phyloP scores from a whole-genome alignment of 1,140 invertebrate species.

The Uloborus diversus region DNA sequence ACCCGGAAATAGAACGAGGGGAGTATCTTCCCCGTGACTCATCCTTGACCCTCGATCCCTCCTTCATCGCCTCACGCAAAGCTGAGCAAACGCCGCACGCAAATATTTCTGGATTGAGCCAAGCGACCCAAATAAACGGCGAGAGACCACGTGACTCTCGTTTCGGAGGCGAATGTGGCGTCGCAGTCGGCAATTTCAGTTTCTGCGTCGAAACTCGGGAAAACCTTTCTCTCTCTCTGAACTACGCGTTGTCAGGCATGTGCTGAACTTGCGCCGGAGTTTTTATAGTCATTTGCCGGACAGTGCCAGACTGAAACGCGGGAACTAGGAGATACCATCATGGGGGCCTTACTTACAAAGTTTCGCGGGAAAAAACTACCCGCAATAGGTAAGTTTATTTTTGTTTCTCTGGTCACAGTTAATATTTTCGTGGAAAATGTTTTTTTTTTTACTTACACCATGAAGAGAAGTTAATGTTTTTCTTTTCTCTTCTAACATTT shows the following conservation, averaged over 20 bases:
- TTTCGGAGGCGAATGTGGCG: conserved; percentile 5
- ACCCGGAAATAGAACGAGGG: too few species aligned
- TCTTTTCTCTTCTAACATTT: too few species aligned
- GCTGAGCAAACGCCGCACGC: conserved; percentile 19
- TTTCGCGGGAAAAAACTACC: conserved; percentile 21
- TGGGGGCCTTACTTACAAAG: conserved; percentile 34
- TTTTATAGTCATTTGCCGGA: too few species aligned
- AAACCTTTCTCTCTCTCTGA: too few species aligned
- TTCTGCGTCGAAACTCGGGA: neutral
- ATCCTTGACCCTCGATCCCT: neutral
- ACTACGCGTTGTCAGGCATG: too few species aligned
- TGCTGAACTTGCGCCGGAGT: too few species aligned
- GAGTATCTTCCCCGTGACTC: neutral
- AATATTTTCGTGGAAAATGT: neutral
- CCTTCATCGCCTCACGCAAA: neutral
- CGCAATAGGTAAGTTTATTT: conserved; percentile 24
- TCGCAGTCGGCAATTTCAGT: conserved; percentile 12
- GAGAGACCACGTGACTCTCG: conserved; percentile 14
- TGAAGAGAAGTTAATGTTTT: too few species aligned
- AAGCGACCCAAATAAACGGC: conserved; percentile 42
- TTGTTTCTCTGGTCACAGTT: neutral
- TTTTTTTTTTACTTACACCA: too few species aligned
- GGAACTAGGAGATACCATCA: conserved; percentile 12
- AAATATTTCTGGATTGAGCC: conserved; percentile 34
- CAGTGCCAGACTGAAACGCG: too few species aligned